These are phyloP conservation scores for Invenusta paracnida DNA, from an alignment of 2,888 invertebrate species.

Conservation along the genomic window DNA sequence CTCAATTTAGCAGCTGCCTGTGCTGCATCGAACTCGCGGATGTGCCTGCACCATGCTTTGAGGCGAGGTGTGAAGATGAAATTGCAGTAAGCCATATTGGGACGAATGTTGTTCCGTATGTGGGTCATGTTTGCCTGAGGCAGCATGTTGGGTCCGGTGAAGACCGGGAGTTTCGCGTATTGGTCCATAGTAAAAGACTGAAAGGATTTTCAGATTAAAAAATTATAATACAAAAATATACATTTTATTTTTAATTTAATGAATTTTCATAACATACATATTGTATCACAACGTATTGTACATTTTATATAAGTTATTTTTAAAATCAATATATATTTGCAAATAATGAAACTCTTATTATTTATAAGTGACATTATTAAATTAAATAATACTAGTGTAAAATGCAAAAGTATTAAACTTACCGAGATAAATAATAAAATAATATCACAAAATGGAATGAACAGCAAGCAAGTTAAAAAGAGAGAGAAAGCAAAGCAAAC, in stretches of 20 bases:
- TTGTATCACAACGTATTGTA: neutral
- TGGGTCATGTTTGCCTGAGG: slow-evolving; percentile 29
- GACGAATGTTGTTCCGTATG: slow-evolving; percentile 25
- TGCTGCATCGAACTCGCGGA: neutral
- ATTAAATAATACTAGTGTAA: no score
- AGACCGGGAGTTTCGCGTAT: neutral
- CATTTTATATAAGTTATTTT: neutral
- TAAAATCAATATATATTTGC: no score
- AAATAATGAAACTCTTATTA: no score
- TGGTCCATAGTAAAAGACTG: slow-evolving; percentile 20
- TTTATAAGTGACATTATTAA: no score
- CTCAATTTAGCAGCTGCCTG: neutral
- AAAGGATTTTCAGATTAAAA: neutral
- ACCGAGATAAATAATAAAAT: no score
- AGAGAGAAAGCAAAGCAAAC: no score
- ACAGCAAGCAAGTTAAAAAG: neutral
- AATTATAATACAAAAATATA: neutral
- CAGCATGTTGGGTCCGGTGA: slow-evolving; percentile 37
- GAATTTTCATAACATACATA: neutral
- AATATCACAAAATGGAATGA: neutral
- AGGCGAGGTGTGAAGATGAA: neutral
- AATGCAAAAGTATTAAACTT: no score
- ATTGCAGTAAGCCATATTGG: slow-evolving; percentile 35
- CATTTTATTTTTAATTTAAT: neutral
- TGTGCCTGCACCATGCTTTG: slow-evolving; percentile 32